phyloP scores from a whole-genome alignment of 1,140 invertebrate genomes.

The Cylas formicarius region DNA sequence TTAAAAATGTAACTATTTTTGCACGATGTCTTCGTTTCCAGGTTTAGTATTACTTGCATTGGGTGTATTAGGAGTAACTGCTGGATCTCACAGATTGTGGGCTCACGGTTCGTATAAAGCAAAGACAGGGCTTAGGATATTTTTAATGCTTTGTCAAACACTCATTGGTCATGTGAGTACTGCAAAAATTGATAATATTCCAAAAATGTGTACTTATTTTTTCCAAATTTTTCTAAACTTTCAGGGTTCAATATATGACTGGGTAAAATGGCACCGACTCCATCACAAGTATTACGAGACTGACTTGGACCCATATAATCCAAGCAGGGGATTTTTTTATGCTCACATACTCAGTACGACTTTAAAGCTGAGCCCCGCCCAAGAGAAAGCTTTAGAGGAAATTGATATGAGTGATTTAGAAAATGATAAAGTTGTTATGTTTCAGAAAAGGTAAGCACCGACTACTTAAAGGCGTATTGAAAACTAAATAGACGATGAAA shows the following conservation, averaged over 20 bases:
- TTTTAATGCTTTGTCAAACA: conserved; percentile 73
- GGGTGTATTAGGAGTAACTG: conserved; percentile 65
- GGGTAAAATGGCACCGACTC: conserved; percentile 75
- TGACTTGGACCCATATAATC: conserved; percentile 84
- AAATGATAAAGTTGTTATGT: conserved; percentile 73
- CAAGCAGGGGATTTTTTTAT: conserved; percentile 77
- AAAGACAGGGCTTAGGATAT: conserved; percentile 56
- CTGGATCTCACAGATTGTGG: conserved; percentile 87
- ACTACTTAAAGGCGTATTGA: not conserved
- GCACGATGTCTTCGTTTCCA: too few species aligned
- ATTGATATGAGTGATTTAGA: conserved; percentile 85
- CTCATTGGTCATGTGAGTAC: conserved; percentile 71
- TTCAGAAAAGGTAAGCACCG: conserved; percentile 63
- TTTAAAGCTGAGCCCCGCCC: conserved; percentile 61
- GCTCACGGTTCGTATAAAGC: conserved; percentile 80
- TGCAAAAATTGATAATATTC: too few species aligned
- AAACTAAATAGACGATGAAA: conserved; percentile 7
- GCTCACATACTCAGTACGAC: conserved; percentile 64
- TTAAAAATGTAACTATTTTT: too few species aligned
- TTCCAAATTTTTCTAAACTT: conserved; percentile 33
- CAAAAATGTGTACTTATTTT: not conserved
- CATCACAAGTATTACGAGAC: conserved; percentile 87
- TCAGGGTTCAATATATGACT: conserved; percentile 68
- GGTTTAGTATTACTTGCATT: conserved; percentile 52
- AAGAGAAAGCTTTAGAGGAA: conserved; percentile 58